Percentiles rank a stretch among this genome's conserved stretches.
These are phyloP conservation scores for Oscheius sp. DNA, from an alignment of 2,888 invertebrate genomes.

Conservation along the genomic window DNA sequence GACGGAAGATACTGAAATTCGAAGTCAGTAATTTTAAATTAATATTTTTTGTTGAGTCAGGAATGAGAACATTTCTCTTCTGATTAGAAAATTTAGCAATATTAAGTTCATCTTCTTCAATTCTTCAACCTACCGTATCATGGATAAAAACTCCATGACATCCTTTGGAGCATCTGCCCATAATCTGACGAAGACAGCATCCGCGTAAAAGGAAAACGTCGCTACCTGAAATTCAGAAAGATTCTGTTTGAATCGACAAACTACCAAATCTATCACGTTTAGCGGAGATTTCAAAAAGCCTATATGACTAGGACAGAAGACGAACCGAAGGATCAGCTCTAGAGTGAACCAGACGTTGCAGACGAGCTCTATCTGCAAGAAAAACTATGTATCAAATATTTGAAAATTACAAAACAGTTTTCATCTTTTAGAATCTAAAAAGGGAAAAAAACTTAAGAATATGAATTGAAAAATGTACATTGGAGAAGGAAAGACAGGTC, in stretches of 20 bases:
- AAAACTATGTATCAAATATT: no score
- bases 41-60: no score
- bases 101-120: not conserved
- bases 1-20: slow-evolving; percentile 78
- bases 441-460: no score
- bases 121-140: slow-evolving; percentile 80
- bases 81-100: not conserved
- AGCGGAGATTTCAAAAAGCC: slow-evolving; percentile 85
- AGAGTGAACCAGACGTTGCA: slow-evolving; percentile 96
- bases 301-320: slow-evolving; percentile 81
- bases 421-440: no score
- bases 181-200: slow-evolving; percentile 71
- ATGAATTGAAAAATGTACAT: no score
- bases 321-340: slow-evolving; percentile 85
- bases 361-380: slow-evolving; percentile 76
- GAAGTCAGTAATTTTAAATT: no score
- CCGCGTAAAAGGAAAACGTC: slow-evolving; percentile 90
- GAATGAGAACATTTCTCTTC: not conserved
- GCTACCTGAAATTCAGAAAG: slow-evolving; percentile 74
- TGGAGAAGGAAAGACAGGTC: no score
- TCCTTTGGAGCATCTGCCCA: slow-evolving; percentile 73
- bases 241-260: not conserved
- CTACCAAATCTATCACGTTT: slow-evolving; percentile 86
- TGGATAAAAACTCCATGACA: slow-evolving; percentile 89
- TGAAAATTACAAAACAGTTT: not conserved